These are phyloP conservation scores for Cettia cetti DNA, from an alignment of 2,113 vertebrate genomes.

Conservation along the genomic window DNA sequence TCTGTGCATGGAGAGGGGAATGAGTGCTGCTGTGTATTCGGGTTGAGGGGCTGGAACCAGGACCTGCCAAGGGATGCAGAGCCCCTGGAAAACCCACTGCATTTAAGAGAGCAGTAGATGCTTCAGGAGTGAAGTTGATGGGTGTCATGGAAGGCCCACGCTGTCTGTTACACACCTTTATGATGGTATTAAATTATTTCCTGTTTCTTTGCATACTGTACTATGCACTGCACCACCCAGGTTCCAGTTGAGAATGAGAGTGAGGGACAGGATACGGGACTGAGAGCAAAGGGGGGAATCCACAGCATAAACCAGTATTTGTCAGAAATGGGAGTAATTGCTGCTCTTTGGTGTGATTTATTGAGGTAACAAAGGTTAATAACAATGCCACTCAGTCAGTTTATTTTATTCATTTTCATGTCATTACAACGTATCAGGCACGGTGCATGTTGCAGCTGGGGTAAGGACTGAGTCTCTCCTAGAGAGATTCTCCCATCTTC, in stretches of 20 bases:
- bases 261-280: not conserved
- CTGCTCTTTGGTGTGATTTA: constrained; percentile 83
- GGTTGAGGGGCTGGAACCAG: not conserved
- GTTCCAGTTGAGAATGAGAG: not conserved
- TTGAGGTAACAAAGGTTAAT: constrained; percentile 86
- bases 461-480: not conserved
- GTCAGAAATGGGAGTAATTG: constrained; percentile 79
- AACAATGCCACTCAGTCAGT: constrained; percentile 77
- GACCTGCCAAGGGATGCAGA: not conserved
- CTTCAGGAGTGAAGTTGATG: not conserved
- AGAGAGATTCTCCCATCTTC: not conserved
- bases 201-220: not conserved
- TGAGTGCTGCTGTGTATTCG: not conserved
- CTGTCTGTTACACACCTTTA: not conserved
- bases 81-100: not conserved
- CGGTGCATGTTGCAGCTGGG: constrained; percentile 49
- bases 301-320: constrained; percentile 26
- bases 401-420: constrained; percentile 85
- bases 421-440: constrained; percentile 72
- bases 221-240: not conserved
- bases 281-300: not conserved
- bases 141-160: not conserved
- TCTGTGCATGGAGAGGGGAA: not conserved
- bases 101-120: not conserved
- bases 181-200: not conserved